phyloP scores from a whole-genome alignment of 2,888 invertebrate genomes.

The Autographa pulchrina region DNA sequence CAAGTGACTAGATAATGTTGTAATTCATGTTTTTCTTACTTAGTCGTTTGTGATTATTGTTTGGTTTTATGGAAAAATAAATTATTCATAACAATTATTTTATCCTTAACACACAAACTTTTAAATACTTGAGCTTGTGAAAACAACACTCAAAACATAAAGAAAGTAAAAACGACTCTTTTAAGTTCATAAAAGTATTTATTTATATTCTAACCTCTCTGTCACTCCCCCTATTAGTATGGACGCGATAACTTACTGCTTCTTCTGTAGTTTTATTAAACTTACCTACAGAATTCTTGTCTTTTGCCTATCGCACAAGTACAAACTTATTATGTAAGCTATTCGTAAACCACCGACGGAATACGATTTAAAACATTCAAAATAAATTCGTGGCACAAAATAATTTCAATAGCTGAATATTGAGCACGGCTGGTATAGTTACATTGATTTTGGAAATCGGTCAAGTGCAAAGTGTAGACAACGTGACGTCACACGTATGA shows the following conservation, averaged over 20 bases:
- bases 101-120: too few species aligned
- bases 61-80: too few species aligned
- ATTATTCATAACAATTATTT: too few species aligned
- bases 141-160: too few species aligned
- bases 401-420: slow-evolving; percentile 53
- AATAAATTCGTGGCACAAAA: slow-evolving; percentile 50
- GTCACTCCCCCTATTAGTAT: neutral
- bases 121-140: too few species aligned
- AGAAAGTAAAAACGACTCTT: too few species aligned
- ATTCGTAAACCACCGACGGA: slow-evolving; percentile 19
- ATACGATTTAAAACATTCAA: slow-evolving; percentile 45
- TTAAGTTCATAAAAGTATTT: too few species aligned
- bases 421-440: slow-evolving; percentile 24
- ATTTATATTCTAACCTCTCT: too few species aligned
- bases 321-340: slow-evolving; percentile 30
- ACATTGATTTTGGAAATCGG: slow-evolving; percentile 53
- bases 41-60: too few species aligned
- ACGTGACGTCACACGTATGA: slow-evolving; percentile 5
- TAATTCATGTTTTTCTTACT: too few species aligned
- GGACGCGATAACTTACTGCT: neutral
- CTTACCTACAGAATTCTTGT: neutral
- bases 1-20: too few species aligned
- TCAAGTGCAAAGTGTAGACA: slow-evolving; percentile 50
- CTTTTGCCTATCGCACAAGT: slow-evolving; percentile 3
- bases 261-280: too few species aligned